A percentile compares a stretch with the other conserved stretches of the same genome.
phyloP scores from a whole-genome alignment of 2,888 invertebrate species.

The Monopis laevigella region DNA sequence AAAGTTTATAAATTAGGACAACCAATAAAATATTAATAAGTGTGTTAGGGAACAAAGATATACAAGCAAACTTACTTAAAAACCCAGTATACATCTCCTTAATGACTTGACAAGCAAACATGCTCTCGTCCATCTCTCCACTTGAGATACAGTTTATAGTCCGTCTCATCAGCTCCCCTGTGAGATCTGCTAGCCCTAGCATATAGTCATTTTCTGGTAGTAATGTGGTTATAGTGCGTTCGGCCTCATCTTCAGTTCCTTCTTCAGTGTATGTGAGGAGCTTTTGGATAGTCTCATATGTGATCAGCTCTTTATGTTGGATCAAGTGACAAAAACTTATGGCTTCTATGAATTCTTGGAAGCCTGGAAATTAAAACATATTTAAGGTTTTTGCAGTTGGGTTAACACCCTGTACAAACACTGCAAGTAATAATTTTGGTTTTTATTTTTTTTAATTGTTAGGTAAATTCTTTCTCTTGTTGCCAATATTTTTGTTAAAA shows the following conservation, averaged over 20 bases:
- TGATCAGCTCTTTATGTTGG: constrained; percentile 65
- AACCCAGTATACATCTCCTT: constrained; percentile 72
- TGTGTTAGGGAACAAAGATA: no score
- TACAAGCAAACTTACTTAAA: constrained; percentile 53
- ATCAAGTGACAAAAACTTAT: constrained; percentile 79
- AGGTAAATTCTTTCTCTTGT: no score
- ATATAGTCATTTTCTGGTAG: constrained; percentile 68
- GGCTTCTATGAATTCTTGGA: constrained; percentile 90
- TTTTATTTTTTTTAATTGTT: no score
- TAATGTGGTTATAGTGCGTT: constrained; percentile 33
- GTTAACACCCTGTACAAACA: no score
- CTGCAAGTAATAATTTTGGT: no score
- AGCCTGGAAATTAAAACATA: constrained; percentile 33
- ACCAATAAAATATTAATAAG: no score
- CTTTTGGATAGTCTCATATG: constrained; percentile 66
- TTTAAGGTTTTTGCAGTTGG: no score
- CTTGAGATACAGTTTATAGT: constrained; percentile 84
- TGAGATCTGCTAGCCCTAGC: constrained; percentile 85
- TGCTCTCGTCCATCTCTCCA: constrained; percentile 78
- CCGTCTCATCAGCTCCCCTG: constrained; percentile 90
- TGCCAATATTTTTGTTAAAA: no score
- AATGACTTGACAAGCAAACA: constrained; percentile 76
- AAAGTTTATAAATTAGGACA: no score
- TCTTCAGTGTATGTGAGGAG: constrained; percentile 51
- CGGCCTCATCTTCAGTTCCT: constrained; percentile 21